Conservation (phyloP, 1,140 invertebrate species). For the Lethrus apterus region DNA sequence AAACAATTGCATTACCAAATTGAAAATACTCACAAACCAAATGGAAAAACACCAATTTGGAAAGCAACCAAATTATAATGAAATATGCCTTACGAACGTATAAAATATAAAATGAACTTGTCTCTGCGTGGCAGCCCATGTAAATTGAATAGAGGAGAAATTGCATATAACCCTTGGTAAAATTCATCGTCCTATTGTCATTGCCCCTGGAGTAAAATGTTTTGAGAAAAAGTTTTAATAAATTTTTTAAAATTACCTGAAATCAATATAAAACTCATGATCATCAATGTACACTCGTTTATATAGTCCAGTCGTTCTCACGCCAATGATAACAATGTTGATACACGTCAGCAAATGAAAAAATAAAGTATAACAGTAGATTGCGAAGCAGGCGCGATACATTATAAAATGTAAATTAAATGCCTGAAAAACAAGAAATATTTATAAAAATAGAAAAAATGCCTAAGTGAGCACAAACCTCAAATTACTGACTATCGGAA, state of each 20-base stretch:
- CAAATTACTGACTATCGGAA: too few species aligned
- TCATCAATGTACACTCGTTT: too few species aligned
- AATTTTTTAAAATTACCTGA: too few species aligned
- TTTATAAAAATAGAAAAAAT: too few species aligned
- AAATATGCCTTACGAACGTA: neutral
- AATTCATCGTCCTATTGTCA: neutral
- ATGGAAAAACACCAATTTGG: neutral
- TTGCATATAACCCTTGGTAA: neutral
- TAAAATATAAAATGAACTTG: neutral
- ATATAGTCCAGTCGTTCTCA: neutral
- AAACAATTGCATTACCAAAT: too few species aligned
- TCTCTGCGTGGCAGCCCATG: too few species aligned
- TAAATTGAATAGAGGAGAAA: neutral
- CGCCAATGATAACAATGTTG: neutral
- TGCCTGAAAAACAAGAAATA: conserved; percentile 1
- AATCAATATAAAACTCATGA: too few species aligned
- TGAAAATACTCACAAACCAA: neutral
- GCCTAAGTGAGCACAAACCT: too few species aligned
- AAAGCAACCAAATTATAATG: neutral
- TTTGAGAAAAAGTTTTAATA: too few species aligned
- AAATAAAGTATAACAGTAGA: neutral
- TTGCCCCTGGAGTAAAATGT: too few species aligned
- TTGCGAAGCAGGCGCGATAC: neutral
- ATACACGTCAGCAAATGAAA: neutral
- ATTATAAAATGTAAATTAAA: neutral